These are phyloP conservation scores for Anarhynchus alexandrinus DNA, from an alignment of 2,113 vertebrate genomes.

Conservation along the genomic window DNA sequence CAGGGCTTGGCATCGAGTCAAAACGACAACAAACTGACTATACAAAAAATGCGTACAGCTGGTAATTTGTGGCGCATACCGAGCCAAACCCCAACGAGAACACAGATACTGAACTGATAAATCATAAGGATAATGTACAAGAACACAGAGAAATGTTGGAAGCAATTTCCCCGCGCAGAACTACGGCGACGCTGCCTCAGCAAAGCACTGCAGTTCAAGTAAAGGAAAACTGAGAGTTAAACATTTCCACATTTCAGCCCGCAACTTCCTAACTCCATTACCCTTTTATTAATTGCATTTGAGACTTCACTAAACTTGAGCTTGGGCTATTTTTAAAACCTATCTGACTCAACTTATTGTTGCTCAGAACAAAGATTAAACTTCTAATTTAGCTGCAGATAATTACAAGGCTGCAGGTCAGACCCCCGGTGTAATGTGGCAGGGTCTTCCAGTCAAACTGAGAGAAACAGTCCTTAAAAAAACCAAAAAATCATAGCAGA, in stretches of 20 bases:
- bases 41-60: neutral
- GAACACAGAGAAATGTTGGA: neutral
- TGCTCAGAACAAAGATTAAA: conserved; percentile 66
- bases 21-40: neutral
- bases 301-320: conserved; percentile 60
- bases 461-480: neutral
- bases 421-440: neutral
- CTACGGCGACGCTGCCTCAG: neutral
- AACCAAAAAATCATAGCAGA: neutral
- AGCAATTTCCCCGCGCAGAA: neutral
- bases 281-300: conserved; percentile 59
- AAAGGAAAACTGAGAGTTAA: conserved; percentile 10
- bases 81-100: conserved; percentile 1
- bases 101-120: conserved; percentile 23
- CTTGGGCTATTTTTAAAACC: conserved; percentile 67
- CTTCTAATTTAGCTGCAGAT: conserved; percentile 69
- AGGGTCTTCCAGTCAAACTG: conserved; percentile 17
- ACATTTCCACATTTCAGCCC: conserved; percentile 31
- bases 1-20: neutral
- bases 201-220: neutral
- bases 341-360: conserved; percentile 63
- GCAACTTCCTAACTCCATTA: conserved; percentile 59
- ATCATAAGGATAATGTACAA: neutral
- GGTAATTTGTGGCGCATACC: neutral
- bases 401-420: conserved; percentile 63